phyloP scores from a whole-genome alignment of 2,113 vertebrate species.

The Notiomystis cincta region DNA sequence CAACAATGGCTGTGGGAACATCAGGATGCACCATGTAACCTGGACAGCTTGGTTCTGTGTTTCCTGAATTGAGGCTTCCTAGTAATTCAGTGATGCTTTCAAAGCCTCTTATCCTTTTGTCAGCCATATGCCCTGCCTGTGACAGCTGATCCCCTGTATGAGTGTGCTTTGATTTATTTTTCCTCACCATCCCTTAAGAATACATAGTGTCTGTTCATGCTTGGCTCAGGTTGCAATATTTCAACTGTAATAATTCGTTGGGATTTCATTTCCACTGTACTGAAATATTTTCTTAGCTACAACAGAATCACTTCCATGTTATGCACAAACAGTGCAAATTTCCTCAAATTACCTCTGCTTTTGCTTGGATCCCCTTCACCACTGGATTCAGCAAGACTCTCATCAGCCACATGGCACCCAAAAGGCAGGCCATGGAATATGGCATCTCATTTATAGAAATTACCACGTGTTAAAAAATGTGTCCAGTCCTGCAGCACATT shows the following conservation, averaged over 20 bases:
- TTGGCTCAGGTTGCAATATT: background rate
- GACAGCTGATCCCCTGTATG: background rate
- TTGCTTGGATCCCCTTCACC: background rate
- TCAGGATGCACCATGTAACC: background rate
- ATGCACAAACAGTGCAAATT: background rate
- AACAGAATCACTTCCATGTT: background rate
- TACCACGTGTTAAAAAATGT: background rate
- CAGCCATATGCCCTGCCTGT: background rate
- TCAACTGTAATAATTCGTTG: background rate
- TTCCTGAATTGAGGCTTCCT: background rate
- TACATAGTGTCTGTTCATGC: background rate
- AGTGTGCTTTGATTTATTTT: background rate
- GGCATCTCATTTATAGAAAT: background rate
- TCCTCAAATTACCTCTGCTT: background rate
- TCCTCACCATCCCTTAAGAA: background rate
- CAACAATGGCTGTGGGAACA: background rate
- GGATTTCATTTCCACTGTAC: background rate
- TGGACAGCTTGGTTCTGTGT: background rate
- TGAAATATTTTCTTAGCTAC: background rate
- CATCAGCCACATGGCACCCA: background rate
- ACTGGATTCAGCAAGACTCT: background rate
- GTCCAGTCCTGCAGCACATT: background rate
- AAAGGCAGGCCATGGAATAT: background rate
- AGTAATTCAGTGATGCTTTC: background rate
- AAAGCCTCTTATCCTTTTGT: background rate